Evolutionary conservation across 1,140 invertebrate genomes (phyloP).

Genomic region (Trichonephila clavipes): DNA sequence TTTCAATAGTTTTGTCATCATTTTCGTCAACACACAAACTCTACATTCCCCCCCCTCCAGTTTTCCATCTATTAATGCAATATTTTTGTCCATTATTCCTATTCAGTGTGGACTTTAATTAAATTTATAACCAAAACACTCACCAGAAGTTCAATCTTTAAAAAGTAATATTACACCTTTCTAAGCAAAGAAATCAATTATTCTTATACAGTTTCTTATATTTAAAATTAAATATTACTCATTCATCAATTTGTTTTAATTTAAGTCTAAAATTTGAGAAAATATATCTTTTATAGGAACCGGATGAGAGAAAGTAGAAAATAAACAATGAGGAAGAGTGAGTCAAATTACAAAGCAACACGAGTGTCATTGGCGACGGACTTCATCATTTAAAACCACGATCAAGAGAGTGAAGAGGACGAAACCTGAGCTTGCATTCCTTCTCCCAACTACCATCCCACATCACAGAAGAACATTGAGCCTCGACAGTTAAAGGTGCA

Average conservation of each 20-base stretch:
- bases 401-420: neutral
- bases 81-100: no score
- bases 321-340: neutral
- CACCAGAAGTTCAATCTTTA: no score
- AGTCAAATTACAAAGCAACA: neutral
- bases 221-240: neutral
- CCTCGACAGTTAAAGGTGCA: no score
- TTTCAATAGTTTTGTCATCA: no score
- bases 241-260: neutral
- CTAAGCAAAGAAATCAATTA: no score
- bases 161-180: no score
- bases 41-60: no score
- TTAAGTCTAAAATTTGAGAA: neutral
- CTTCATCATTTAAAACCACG: neutral
- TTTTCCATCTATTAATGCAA: no score
- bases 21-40: no score
- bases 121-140: no score
- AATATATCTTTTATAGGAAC: neutral
- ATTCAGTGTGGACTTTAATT: no score
- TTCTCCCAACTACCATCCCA: neutral
- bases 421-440: neutral
- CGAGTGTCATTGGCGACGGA: neutral
- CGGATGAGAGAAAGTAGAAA: neutral
- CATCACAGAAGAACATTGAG: neutral
- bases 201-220: no score